Evolutionary conservation across 2,797 vertebrate species (phyloP).

Genomic region (Prunella strophiata): DNA sequence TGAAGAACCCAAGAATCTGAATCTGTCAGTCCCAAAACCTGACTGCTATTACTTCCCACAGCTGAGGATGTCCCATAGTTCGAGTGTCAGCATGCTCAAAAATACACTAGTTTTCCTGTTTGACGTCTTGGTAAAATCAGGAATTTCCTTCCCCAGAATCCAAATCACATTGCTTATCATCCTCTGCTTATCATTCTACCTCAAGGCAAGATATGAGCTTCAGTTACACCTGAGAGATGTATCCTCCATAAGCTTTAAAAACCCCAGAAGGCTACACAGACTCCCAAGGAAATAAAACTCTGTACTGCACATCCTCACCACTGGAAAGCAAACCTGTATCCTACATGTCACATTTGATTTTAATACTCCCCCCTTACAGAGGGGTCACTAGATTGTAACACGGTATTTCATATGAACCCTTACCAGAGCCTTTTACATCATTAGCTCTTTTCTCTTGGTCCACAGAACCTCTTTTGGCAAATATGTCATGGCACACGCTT

Average conservation of each 20-base stretch:
- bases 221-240: neutral
- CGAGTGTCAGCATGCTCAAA: neutral
- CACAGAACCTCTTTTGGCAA: neutral
- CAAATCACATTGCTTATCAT: neutral
- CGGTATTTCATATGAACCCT: neutral
- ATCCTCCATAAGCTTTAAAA: neutral
- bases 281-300: neutral
- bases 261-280: neutral
- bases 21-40: neutral
- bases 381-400: neutral
- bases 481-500: rapidly evolving
- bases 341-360: neutral
- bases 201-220: neutral
- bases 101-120: neutral
- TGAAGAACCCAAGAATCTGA: neutral
- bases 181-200: neutral
- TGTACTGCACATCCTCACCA: neutral
- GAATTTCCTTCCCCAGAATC: neutral
- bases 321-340: neutral
- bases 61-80: neutral
- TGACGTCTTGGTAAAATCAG: neutral
- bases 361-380: neutral
- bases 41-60: neutral
- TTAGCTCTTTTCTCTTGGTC: neutral
- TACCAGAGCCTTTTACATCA: neutral